Evolutionary conservation across 2,888 invertebrate genomes (phyloP), one percentile per base, ranked within the genome.

Genomic region (Acanthosepion esculentum): DNA sequence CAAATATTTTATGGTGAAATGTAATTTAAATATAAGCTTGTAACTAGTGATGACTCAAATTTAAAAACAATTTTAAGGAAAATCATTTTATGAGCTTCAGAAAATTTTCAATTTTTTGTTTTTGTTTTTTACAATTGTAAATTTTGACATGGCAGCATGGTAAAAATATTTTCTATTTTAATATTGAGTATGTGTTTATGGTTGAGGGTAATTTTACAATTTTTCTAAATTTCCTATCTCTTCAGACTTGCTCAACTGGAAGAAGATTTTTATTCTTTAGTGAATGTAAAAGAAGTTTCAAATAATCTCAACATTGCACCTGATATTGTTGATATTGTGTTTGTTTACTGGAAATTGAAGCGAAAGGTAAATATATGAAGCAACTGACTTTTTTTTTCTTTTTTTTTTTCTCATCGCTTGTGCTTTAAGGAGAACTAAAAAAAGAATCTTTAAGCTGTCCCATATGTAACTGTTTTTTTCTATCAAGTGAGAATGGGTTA

Each of bases 281-380:
- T 99, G 33, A 98, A 98, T 96, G 98, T 98, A 59, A 94, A 95
- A 41, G 96, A 97, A 55, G 96, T 97, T 7, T 96, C 97, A 23
- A 98, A 98, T 96, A 98, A 98, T 97, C 98, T 99, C 95, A 98
- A 99, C 96, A 93, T 97, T 98, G 99, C 99, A 97, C 98, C 98
- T 96, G 99, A 99, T 96, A 98, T 98, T 94, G 98, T 99, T 95
- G 98, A 98, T 96, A 98, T 98, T 96, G 98, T 99, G 96, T 99
- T 98, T 97, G 98, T 99, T 97, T 99, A 99, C 97, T 99, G 99
- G 99, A 99, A 99, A 97, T 98, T 99, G 95, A 99, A 99, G 97
- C 98, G 99, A 97, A 97, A 97, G 97, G 98, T 98, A 96, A 94
- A 95, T 95, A 92, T n/a, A 26, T 92, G 41, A 50, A 92, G 26